Evolutionary conservation across 2,797 vertebrate species (phyloP), one percentile per base, ranked within the genome.

Genomic region (Hoplostethus mediterraneus): DNA sequence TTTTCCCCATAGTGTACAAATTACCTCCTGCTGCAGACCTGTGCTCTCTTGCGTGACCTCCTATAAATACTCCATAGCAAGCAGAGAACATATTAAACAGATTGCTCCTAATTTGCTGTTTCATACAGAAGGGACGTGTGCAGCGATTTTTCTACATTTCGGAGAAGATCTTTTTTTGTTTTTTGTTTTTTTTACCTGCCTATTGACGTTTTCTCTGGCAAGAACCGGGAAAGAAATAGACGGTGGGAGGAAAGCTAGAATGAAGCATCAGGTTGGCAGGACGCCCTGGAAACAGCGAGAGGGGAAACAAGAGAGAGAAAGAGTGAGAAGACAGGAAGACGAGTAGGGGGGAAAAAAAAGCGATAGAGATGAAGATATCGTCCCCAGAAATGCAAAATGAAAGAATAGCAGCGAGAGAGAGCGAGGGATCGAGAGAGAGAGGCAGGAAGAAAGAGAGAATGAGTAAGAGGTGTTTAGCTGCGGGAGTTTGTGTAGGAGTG

Each of bases 401-500:
- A 87, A 87, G 83, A 60, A 31, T n/a, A 86, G 77, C 80, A 85
- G 85, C 81, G 58, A 84, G 80, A 87, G 67, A 63, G 66, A 21
- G 21, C n/a, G n/a, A n/a, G n/a, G n/a, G n/a, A n/a, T n/a, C n/a
- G n/a, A n/a, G n/a, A n/a, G n/a, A n/a, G n/a, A 82, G 65, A 73
- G 76, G 65, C 56, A 58, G 56, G 52, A 75, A 64, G 59, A 71
- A 60, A 40, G 70, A 69, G 63, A 12, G 58, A 68, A 81, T 47
- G 72, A 85, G 84, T 76, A 57, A 82, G 89, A 87, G 68, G 78
- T 80, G 82, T 85, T 89, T 85, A 82, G 82, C 89, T 64, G 80
- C 77, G 54, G 85, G 88, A 83, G 87, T 74, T 79, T 81, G 87
- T 80, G 90, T 90, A 61, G 86, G 85, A 90, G 87, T 87, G 87